These are phyloP conservation scores for Ranitomeya imitator DNA, from an alignment of 2,113 vertebrate species.

Conservation along the genomic window DNA sequence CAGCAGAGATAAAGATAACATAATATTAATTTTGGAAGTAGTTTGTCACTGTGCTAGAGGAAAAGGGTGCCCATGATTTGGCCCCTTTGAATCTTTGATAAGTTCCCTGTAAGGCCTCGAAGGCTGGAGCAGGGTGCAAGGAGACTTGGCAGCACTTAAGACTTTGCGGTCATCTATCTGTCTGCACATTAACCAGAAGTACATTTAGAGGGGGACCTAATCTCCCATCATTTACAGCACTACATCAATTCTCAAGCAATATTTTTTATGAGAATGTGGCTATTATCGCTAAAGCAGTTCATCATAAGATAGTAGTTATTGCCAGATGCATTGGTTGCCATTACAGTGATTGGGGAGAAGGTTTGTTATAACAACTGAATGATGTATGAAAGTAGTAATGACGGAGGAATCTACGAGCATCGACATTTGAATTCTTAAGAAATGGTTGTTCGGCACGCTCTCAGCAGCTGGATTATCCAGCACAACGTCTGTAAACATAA, in stretches of 20 bases:
- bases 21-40: too few species aligned
- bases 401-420: neutral
- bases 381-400: neutral
- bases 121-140: neutral
- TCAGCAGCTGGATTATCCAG: conserved; percentile 34
- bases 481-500: conserved; percentile 25
- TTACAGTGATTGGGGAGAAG: neutral
- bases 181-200: neutral
- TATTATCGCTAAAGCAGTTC: neutral
- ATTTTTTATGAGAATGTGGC: neutral
- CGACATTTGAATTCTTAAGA: neutral
- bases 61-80: too few species aligned
- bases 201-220: neutral
- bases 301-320: neutral
- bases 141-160: neutral
- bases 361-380: neutral
- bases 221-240: neutral
- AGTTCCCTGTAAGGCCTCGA: neutral
- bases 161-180: neutral
- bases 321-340: neutral
- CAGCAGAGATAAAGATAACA: too few species aligned
- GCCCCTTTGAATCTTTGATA: too few species aligned
- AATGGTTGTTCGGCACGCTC: neutral
- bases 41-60: too few species aligned
- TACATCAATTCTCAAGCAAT: neutral